Evolutionary conservation across 1,140 invertebrate genomes (phyloP).

Genomic region (Druon quercuslanigerum): DNA sequence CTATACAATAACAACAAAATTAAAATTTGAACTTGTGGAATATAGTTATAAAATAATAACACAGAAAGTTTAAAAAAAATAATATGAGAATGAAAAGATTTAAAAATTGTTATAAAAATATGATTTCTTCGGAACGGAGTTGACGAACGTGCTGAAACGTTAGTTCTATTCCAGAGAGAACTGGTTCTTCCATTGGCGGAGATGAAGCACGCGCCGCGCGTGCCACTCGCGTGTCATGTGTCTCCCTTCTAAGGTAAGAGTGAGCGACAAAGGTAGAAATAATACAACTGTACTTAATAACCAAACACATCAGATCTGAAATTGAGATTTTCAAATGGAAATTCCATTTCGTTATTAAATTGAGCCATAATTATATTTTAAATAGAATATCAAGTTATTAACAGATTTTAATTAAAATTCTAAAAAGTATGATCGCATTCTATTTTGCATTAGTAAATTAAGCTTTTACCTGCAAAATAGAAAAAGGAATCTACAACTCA

Average conservation of each 20-base stretch:
- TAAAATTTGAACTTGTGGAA: too few relatives aligned
- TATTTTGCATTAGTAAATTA: too few relatives aligned
- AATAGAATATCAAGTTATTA: not conserved
- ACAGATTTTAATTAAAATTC: too few relatives aligned
- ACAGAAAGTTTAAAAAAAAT: not conserved
- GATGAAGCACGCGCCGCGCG: conserved; percentile 69
- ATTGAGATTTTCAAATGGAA: conserved; percentile 30
- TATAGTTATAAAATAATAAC: too few relatives aligned
- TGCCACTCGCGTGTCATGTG: conserved; percentile 74
- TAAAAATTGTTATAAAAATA: not conserved
- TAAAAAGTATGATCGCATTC: too few relatives aligned
- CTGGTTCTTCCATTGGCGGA: conserved; percentile 65
- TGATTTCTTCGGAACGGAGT: conserved; percentile 42
- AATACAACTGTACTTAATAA: conserved; percentile 37
- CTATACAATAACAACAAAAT: too few relatives aligned
- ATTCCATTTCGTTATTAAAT: conserved; percentile 3
- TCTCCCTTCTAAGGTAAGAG: conserved; percentile 60
- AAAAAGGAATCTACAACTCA: too few relatives aligned
- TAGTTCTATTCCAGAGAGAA: conserved; percentile 71
- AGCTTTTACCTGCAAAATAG: too few relatives aligned
- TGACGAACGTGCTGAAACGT: conserved; percentile 53
- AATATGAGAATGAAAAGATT: not conserved
- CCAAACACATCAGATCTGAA: not conserved
- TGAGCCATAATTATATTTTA: not conserved
- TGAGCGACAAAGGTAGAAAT: conserved; percentile 48